Base-by-base conservation (phyloP, 2,797 vertebrate genomes). In the Loris lydekkerianus region DNA sequence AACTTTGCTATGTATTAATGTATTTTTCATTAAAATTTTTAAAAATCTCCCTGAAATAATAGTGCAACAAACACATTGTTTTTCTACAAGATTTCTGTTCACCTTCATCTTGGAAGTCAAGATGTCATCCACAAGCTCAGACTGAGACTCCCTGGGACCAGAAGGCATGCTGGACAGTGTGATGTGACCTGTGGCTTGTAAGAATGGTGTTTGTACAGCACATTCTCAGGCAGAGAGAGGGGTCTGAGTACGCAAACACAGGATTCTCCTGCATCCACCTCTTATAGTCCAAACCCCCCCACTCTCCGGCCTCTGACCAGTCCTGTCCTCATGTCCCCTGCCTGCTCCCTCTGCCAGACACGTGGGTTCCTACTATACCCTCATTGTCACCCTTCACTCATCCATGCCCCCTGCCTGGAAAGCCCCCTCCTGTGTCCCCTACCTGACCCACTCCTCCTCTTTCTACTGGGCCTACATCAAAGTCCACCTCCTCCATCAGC, bases 51-150 rank as follows among this genome's bases (percentile, higher is more conserved):
- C 73, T 85, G 56, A 29, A 61, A 67, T 49, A 91, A 56, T 1
- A 76, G 56, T 13, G 46, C 13, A 65, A 21, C 34, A 43, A 7
- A 53, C n/a, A 61, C 2, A 40, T 27, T 3, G 0, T 65, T 90
- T 76, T 60, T 92, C 46, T 40, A 3, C 2, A 63, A 85, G 34
- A 65, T 40, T 65, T 86, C 10, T 18, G 40, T 67, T 58, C 34
- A 23, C 56, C 56, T 85, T 89, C 46, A 56, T 46, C 9, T 27
- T 82, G 61, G 67, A 95, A 78, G 43, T 75, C 83, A 86, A 73
- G 40, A 14, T 20, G 56, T 37, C 72, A 43, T n/a, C 82, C 29
- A 58, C 20, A 18, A 73, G 53, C 43, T 85, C 49, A 13, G 65
- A 53, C 10, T 56, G 21, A 40, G 69, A 43, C 25, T 6, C 53